Evolutionary conservation across 2,113 vertebrate genomes (phyloP).

Genomic region (Crocuta crocuta): DNA sequence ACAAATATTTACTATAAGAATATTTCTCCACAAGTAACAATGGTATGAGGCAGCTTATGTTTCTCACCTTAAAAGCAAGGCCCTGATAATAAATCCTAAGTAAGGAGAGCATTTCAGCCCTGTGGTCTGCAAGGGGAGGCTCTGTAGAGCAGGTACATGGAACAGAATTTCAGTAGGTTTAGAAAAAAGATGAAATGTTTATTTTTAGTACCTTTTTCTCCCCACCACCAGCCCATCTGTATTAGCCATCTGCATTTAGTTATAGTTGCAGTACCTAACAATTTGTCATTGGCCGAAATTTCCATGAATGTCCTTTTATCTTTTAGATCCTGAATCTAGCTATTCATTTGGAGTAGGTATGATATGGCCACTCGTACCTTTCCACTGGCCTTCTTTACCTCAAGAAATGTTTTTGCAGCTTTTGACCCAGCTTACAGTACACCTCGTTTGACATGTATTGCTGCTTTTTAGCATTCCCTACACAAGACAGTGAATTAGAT

Average conservation of each 20-base stretch:
- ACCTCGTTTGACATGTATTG: neutral
- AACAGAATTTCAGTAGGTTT: constrained; percentile 53
- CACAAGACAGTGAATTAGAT: neutral
- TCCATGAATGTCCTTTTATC: constrained; percentile 6
- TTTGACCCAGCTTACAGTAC: neutral
- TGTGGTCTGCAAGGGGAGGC: neutral
- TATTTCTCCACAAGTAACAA: constrained; percentile 19
- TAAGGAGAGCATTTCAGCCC: neutral
- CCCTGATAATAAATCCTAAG: neutral
- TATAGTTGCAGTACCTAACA: constrained; percentile 45
- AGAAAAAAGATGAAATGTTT: constrained; percentile 51
- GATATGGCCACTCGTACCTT: neutral
- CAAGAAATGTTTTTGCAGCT: neutral
- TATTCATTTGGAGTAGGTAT: neutral
- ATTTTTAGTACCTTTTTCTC: constrained; percentile 33
- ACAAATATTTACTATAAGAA: constrained; percentile 20
- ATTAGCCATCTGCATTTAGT: constrained; percentile 69
- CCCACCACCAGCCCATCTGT: neutral
- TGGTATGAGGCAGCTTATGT: neutral
- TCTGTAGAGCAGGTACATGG: neutral
- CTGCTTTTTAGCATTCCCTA: neutral
- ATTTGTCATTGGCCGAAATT: constrained; percentile 54
- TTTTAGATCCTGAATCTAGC: constrained; percentile 38
- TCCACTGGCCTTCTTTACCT: neutral
- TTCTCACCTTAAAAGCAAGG: neutral